These are phyloP conservation scores for Torymus aiolomorphi DNA, from an alignment of 2,888 invertebrate genomes.

Conservation along the genomic window DNA sequence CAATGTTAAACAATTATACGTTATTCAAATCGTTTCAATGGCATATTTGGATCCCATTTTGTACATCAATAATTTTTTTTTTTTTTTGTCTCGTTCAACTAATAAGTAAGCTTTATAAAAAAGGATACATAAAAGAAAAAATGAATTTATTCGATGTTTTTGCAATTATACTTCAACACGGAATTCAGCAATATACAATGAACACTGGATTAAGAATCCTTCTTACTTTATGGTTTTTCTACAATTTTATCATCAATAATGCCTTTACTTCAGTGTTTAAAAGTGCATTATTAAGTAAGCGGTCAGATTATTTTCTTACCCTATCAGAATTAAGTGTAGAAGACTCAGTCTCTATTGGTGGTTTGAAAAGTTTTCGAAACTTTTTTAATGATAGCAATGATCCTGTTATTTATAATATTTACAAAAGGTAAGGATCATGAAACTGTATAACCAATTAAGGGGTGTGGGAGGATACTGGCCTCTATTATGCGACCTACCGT, in stretches of 20 bases:
- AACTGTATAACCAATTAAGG: background rate
- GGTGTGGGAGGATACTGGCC: no score
- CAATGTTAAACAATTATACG: no score
- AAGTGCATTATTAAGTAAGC: background rate
- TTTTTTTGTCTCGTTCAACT: conserved; percentile 1
- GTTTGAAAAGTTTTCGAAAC: background rate
- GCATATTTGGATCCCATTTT: background rate
- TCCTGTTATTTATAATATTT: background rate
- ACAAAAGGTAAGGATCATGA: conserved; percentile 9
- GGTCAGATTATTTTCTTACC: background rate
- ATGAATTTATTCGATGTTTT: background rate
- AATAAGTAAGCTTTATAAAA: background rate
- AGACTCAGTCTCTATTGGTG: background rate
- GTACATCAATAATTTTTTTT: conserved; percentile 1
- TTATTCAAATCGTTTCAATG: background rate
- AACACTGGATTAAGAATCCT: background rate
- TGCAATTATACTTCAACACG: no score
- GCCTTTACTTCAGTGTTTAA: background rate
- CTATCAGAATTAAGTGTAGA: conserved; percentile 6
- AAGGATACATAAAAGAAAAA: conserved; percentile 1
- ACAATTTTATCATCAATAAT: conserved; percentile 11
- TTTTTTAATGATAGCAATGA: background rate
- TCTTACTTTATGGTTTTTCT: background rate
- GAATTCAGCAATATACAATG: background rate
- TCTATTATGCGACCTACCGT: no score